Base-by-base conservation (phyloP, 2,113 vertebrate species). In the Felis chaus region DNA sequence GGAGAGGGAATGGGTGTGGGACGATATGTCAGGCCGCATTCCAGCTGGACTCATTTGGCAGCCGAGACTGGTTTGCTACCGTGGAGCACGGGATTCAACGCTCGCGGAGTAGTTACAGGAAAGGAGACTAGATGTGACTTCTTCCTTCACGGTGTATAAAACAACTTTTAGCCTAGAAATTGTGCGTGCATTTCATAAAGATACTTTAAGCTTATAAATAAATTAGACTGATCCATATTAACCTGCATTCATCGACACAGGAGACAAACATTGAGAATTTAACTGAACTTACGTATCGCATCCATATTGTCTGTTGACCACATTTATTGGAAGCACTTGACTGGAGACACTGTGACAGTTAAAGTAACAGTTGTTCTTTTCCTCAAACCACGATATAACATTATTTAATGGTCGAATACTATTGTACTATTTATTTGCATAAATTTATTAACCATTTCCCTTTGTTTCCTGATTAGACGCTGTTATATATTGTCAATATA, bases 1-100 rank as follows among this genome's bases (percentile, higher is more conserved):
- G 19, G 19, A 39, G 19, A 73, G 14, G 39, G 23, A 11, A 21
- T 33, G 13, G n/a, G n/a, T 21, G 19, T 83, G 57, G 41, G n/a
- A 39, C 6, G 7, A 61, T 1, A 7, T 48, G 7, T 79, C 8
- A 3, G 41, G 53, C 39, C 3, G 0, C 2, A 5, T 15, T 50
- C 13, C 41, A 16, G 5, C 13, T n/a, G 39, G n/a, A 23, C 55
- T 16, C 33, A n/a, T 41, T 50, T 73, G 50, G 25, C n/a, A 53
- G 39, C 8, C 31, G 11, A 4, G 41, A 41, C 13, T 39, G 36
- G 12, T 39, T 73, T 39, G 50, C 45, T 27, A n/a, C 21, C 7
- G 33, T n/a, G 1, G 39, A 55, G 41, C 8, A 14, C 6, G 0
- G 2, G 10, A 4, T 8, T 6, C 53, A 82, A 3, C 13, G 14